These are phyloP conservation scores for Drosophila biarmipes DNA, from an alignment of 1,140 invertebrate species.

Conservation along the genomic window DNA sequence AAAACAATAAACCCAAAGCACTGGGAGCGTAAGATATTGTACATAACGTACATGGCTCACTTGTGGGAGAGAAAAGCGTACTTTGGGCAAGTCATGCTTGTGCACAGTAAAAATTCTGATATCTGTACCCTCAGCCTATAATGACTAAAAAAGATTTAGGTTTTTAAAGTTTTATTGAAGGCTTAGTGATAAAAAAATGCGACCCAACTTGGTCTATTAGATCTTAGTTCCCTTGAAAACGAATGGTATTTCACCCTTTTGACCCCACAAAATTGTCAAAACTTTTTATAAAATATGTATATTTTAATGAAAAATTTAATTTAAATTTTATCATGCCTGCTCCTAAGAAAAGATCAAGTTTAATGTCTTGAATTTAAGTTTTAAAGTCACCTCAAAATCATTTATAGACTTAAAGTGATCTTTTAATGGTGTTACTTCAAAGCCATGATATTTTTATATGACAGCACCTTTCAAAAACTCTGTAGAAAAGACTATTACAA, in stretches of 20 bases:
- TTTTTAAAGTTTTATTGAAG: neutral
- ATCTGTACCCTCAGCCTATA: neutral
- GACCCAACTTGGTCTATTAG: no score
- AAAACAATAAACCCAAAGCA: slow-evolving; percentile 48
- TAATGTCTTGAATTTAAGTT: neutral
- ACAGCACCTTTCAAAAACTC: no score
- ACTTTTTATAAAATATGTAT: no score
- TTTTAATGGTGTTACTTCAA: neutral
- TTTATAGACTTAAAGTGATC: neutral
- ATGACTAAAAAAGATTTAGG: neutral
- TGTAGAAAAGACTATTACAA: neutral
- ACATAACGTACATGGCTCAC: neutral
- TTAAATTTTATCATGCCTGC: neutral
- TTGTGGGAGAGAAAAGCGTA: slow-evolving; percentile 15
- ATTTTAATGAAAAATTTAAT: no score
- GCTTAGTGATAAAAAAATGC: no score
- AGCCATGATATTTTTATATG: neutral
- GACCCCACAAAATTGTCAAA: no score
- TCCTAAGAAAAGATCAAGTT: neutral
- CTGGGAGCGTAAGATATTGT: slow-evolving; percentile 26
- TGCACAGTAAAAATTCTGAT: slow-evolving; percentile 17
- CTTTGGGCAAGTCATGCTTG: slow-evolving; percentile 51
- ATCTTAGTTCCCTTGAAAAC: no score
- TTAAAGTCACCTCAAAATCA: neutral
- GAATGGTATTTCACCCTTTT: no score